These are phyloP conservation scores for Halictus quadricinctus DNA, from an alignment of 2,888 invertebrate genomes.

Conservation along the genomic window DNA sequence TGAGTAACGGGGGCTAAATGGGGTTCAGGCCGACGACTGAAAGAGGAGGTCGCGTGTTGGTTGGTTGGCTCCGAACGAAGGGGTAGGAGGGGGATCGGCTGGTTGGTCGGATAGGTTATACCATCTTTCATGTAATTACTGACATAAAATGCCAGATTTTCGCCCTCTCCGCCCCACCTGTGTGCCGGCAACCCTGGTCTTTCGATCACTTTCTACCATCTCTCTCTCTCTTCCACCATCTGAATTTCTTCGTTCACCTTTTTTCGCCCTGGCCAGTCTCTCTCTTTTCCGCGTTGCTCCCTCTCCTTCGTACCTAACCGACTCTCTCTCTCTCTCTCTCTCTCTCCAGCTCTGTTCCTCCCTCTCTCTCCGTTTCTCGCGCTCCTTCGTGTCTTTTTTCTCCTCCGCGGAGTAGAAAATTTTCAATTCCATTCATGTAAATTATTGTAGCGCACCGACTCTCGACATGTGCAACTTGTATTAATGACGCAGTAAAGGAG, in stretches of 20 bases:
- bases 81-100: constrained; percentile 61
- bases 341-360: not conserved
- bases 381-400: constrained; percentile 77
- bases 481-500: constrained; percentile 82
- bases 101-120: constrained; percentile 72
- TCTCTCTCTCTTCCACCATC: constrained; percentile 20
- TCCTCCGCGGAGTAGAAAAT: constrained; percentile 81
- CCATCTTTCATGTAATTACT: constrained; percentile 81
- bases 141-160: constrained; percentile 78
- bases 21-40: constrained; percentile 60
- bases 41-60: constrained; percentile 72
- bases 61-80: constrained; percentile 67
- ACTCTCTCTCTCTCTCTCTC: constrained; percentile 3
- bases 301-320: not conserved
- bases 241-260: constrained; percentile 48
- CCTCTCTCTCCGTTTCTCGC: constrained; percentile 55
- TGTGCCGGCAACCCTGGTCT: constrained; percentile 37
- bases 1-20: constrained; percentile 63
- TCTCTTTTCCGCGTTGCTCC: constrained; percentile 19
- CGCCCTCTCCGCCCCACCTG: constrained; percentile 63
- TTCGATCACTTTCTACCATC: constrained; percentile 55
- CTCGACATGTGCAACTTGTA: constrained; percentile 83
- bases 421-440: constrained; percentile 83
- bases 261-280: constrained; percentile 40
- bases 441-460: constrained; percentile 82